A percentile compares a stretch with the other conserved stretches of the same genome.
Evolutionary conservation across 2,113 vertebrate species (phyloP).

Genomic region (Rhynchomys soricoides): DNA sequence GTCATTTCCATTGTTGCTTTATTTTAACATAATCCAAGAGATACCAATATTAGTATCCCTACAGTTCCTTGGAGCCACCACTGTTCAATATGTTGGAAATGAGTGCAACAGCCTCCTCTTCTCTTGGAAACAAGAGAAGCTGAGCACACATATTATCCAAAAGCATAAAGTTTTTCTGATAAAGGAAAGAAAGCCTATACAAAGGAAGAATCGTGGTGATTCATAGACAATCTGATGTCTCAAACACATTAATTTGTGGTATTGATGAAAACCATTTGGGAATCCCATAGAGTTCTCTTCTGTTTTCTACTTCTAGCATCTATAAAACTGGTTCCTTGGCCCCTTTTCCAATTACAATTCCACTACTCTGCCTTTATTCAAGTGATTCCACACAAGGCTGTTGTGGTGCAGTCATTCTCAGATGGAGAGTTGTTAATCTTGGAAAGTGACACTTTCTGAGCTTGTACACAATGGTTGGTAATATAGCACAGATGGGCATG

Average conservation of each 20-base stretch:
- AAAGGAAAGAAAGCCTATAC: not conserved
- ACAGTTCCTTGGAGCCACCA: not conserved
- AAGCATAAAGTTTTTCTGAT: not conserved
- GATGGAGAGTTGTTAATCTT: constrained; percentile 46
- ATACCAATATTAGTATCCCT: not conserved
- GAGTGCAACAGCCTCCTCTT: not conserved
- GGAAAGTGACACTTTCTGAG: constrained; percentile 22
- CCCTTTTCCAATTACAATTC: constrained; percentile 56
- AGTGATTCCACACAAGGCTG: constrained; percentile 18
- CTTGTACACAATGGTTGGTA: not conserved
- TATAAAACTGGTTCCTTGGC: constrained; percentile 34
- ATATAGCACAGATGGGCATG: constrained; percentile 58
- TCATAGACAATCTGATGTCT: not conserved
- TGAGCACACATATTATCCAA: too few relatives aligned
- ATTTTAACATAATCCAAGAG: constrained; percentile 4
- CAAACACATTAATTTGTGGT: constrained; percentile 12
- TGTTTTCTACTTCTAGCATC: constrained; percentile 33
- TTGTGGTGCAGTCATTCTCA: constrained; percentile 1
- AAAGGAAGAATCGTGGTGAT: not conserved
- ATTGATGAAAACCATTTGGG: constrained; percentile 57
- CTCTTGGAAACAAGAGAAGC: constrained; percentile 30
- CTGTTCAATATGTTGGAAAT: not conserved
- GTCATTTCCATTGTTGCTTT: not conserved
- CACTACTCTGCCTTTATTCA: constrained; percentile 60
- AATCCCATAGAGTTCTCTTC: constrained; percentile 48